A percentile compares a stretch with the other conserved stretches of the same genome.
These are phyloP conservation scores for Chromobotia macracanthus DNA, from an alignment of 2,797 vertebrate species.

Conservation along the genomic window DNA sequence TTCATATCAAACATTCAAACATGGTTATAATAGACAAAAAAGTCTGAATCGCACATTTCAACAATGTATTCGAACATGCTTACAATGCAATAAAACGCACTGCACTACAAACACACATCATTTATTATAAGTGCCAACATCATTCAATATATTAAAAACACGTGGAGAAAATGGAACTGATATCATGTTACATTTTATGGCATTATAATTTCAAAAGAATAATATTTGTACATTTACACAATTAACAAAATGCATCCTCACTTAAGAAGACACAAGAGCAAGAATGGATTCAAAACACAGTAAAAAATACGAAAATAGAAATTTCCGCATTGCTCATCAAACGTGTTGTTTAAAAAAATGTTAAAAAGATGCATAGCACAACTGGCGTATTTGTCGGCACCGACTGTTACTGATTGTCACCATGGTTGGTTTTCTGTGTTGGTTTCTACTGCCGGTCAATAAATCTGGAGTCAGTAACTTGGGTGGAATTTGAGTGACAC, in stretches of 20 bases:
- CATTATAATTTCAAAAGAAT: constrained; percentile 73
- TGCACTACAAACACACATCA: constrained; percentile 70
- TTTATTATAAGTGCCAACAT: constrained; percentile 81
- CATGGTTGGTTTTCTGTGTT: background rate
- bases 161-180: constrained; percentile 72
- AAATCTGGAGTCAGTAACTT: constrained; percentile 3
- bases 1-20: background rate
- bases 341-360: constrained; percentile 61
- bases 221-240: constrained; percentile 76
- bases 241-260: constrained; percentile 71
- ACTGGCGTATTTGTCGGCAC: constrained; percentile 48
- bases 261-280: constrained; percentile 56
- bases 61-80: background rate
- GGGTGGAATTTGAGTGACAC: background rate
- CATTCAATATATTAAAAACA: constrained; percentile 84
- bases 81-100: constrained; percentile 1
- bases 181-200: constrained; percentile 72
- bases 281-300: constrained; percentile 64
- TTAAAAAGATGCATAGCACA: constrained; percentile 72
- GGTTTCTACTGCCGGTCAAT: background rate
- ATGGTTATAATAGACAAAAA: too few relatives aligned
- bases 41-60: too few relatives aligned
- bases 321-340: constrained; percentile 59
- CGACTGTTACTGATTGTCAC: constrained; percentile 54
- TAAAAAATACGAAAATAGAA: constrained; percentile 68